Evolutionary conservation across 1,140 invertebrate species (phyloP).

Genomic region (Neoseiulus cucumeris): DNA sequence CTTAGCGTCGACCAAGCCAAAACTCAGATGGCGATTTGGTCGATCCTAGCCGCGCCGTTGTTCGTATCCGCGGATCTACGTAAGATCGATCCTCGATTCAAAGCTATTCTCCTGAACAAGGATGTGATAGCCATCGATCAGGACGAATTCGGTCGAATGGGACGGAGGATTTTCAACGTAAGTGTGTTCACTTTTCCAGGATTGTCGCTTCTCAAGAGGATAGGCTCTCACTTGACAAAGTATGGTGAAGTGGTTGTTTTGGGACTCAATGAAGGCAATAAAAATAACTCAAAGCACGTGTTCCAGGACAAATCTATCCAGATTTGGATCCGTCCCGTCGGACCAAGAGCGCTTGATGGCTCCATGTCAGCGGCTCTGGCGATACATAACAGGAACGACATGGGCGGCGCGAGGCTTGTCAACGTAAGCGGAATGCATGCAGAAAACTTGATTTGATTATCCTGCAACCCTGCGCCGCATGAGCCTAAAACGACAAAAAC

Average conservation of each 20-base stretch:
- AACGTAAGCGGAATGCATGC: background rate
- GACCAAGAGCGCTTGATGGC: background rate
- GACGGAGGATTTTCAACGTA: slow-evolving; percentile 24
- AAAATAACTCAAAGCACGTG: no score
- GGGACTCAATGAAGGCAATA: no score
- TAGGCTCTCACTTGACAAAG: no score
- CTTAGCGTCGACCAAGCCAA: slow-evolving; percentile 25
- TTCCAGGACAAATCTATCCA: background rate
- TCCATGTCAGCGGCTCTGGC: background rate
- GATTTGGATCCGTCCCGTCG: slow-evolving; percentile 2
- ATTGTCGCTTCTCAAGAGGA: no score
- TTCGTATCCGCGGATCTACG: slow-evolving; percentile 30
- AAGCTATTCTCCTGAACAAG: slow-evolving; percentile 25
- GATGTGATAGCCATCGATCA: slow-evolving; percentile 28
- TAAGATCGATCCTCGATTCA: slow-evolving; percentile 22
- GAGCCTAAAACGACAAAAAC: no score
- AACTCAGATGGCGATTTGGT: slow-evolving; percentile 31
- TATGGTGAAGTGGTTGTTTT: no score
- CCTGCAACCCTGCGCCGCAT: background rate
- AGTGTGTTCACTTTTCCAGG: background rate
- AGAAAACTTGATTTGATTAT: background rate
- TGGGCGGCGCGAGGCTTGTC: background rate
- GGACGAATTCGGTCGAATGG: slow-evolving; percentile 28
- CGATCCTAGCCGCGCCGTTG: slow-evolving; percentile 29
- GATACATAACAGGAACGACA: background rate